Base-by-base conservation (phyloP, 1,140 invertebrate species). In the Dendrolimus punctatus region DNA sequence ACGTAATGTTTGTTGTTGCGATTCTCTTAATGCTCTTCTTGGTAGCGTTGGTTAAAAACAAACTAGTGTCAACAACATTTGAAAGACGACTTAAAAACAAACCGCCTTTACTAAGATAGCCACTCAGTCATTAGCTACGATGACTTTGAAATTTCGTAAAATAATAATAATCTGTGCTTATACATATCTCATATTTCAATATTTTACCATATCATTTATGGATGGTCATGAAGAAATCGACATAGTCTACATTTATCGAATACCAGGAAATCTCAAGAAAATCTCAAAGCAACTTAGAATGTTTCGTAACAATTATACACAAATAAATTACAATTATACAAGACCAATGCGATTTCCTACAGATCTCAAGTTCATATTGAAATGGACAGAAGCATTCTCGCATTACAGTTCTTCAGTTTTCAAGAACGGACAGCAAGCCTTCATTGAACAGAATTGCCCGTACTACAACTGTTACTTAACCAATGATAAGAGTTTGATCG, bases 301-400 rank as follows among this genome's bases (percentile, higher is more conserved):
- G 39, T 39, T 53, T 8, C 40, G 50, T 8, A 51, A 23, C 3
- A 51, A 51, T 8, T 37, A 38, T 8, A 51, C 50, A 39, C 37
- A 36, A 44, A 51, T 51, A 37, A 51, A 39, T 39, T 51, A 44
- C 36, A 51, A 51, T 38, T 51, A 68, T 41, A 48, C 55, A 43
- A 55, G 46, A 43, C 68, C 66, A 0, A 42, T 49, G 39, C 64
- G 76, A 55, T 58, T 81, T 39, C 55, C 59, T 1, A 71, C 66
- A 5, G 78, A 81, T 65, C 68, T 70, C 1, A 81, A 72, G 46
- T 81, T 61, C 39, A 71, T 81, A 41, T 57, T 81, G 4, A 77
- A 73, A 51, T 79, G 70, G 68, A 71, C 73, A 0, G 41, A 71
- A 9, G 59, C 58, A 4, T 76, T 62, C 47, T 53, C 57, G 0